Percentiles rank a stretch among this genome's conserved stretches.
phyloP scores from a whole-genome alignment of 2,888 invertebrate genomes.

The Sipha maydis region DNA sequence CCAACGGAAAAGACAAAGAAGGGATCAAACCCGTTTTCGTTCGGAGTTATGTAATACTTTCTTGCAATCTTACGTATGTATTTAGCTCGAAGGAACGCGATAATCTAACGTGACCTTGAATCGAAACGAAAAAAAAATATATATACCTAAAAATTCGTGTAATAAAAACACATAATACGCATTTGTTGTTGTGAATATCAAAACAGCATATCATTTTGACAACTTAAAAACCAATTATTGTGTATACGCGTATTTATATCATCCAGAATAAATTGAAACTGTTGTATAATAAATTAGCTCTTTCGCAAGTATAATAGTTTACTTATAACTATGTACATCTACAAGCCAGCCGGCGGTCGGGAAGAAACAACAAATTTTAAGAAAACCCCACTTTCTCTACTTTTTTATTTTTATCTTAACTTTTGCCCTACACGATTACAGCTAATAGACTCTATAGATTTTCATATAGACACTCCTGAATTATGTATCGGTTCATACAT shows the following conservation, averaged over 20 bases:
- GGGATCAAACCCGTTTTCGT: conserved; percentile 52
- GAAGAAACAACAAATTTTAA: neutral
- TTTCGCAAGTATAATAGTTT: neutral
- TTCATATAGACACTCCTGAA: neutral
- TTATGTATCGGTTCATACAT: neutral
- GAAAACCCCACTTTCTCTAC: neutral
- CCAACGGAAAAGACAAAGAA: conserved; percentile 12
- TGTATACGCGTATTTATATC: neutral
- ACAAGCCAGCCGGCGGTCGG: neutral
- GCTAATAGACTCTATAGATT: no score
- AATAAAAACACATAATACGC: neutral
- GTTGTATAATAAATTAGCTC: conserved; percentile 42
- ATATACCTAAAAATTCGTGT: neutral
- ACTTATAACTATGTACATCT: neutral
- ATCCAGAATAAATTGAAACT: conserved; percentile 38
- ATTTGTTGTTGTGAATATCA: conserved; percentile 35
- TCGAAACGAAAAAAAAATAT: conserved; percentile 23
- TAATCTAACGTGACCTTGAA: conserved; percentile 39
- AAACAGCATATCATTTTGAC: conserved; percentile 56
- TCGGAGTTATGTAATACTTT: conserved; percentile 35
- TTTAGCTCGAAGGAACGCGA: conserved; percentile 44
- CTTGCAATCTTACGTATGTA: conserved; percentile 5
- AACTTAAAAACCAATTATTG: conserved; percentile 58
- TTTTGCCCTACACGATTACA: neutral
- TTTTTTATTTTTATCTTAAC: neutral